A percentile compares a stretch with the other conserved stretches of the same genome.
Evolutionary conservation across 2,113 vertebrate species (phyloP).

Genomic region (Rattus rattus): DNA sequence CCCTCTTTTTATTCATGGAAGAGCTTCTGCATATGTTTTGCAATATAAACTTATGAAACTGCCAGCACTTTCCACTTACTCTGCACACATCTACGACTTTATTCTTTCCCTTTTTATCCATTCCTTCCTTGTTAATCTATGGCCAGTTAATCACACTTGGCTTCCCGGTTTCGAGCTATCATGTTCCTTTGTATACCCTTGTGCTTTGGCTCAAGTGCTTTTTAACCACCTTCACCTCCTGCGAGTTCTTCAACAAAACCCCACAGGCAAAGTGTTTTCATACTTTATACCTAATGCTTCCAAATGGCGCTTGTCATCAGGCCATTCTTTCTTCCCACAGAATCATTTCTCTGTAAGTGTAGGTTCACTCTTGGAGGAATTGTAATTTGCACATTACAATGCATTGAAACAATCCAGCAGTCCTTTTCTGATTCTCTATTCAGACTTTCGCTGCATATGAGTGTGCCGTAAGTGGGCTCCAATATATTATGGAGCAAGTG

Average conservation of each 20-base stretch:
- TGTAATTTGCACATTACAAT: slow-evolving; percentile 76
- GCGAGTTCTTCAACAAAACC: slow-evolving; percentile 59
- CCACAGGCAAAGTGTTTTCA: slow-evolving; percentile 68
- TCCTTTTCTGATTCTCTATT: slow-evolving; percentile 69
- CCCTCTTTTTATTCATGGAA: slow-evolving; percentile 21
- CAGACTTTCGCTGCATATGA: slow-evolving; percentile 64
- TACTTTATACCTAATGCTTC: slow-evolving; percentile 66
- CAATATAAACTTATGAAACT: slow-evolving; percentile 17
- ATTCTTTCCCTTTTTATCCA: slow-evolving; percentile 23
- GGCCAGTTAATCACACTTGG: slow-evolving; percentile 62
- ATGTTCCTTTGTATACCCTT: slow-evolving; percentile 58
- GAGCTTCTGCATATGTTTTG: slow-evolving; percentile 24
- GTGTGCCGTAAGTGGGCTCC: slow-evolving; percentile 64
- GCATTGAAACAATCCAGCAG: slow-evolving; percentile 70
- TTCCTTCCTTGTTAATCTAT: slow-evolving; percentile 62
- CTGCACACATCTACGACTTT: slow-evolving; percentile 4
- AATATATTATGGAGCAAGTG: slow-evolving; percentile 72
- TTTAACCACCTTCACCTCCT: slow-evolving; percentile 59
- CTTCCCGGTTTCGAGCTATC: slow-evolving; percentile 58
- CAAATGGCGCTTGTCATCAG: slow-evolving; percentile 70
- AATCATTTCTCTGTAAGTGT: slow-evolving; percentile 72
- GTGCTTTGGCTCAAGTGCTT: slow-evolving; percentile 71
- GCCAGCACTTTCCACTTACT: slow-evolving; percentile 38
- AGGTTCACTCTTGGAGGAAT: slow-evolving; percentile 63
- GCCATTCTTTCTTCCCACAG: slow-evolving; percentile 64